A percentile compares a stretch with the other conserved stretches of the same genome.
phyloP scores from a whole-genome alignment of 2,797 vertebrate species.

The Phylloscopus collybita region DNA sequence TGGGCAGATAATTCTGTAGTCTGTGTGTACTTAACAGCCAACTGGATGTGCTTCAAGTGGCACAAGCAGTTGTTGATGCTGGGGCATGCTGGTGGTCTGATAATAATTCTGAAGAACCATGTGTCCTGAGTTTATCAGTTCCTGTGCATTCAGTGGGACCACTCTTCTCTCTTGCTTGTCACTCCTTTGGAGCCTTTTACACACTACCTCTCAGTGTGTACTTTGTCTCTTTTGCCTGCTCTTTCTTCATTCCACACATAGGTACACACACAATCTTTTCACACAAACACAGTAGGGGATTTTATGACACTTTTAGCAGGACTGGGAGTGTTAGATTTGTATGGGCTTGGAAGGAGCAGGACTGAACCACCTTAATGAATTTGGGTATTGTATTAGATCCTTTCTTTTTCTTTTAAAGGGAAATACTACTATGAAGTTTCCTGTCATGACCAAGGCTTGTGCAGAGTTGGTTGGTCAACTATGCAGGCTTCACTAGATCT shows the following conservation, averaged over 20 bases:
- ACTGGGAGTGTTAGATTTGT: not conserved
- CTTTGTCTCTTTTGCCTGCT: not conserved
- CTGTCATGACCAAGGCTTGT: slow-evolving; percentile 95
- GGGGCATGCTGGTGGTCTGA: not conserved
- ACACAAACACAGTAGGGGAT: not conserved
- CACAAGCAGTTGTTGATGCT: not conserved
- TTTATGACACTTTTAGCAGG: not conserved
- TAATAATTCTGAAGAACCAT: not conserved
- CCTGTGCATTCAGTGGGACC: not conserved
- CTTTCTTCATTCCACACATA: not conserved
- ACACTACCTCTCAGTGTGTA: not conserved
- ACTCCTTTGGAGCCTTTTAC: not conserved
- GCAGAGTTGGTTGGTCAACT: slow-evolving; percentile 94
- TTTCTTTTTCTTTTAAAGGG: slow-evolving; percentile 73
- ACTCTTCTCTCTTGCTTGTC: not conserved
- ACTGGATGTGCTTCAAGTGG: not conserved
- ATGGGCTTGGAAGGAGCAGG: not conserved
- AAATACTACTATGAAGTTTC: slow-evolving; percentile 93
- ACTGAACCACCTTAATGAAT: not conserved
- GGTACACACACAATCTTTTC: not conserved
- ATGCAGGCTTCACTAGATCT: slow-evolving; percentile 92
- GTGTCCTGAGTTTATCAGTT: not conserved
- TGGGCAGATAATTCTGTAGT: not conserved
- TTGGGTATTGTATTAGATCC: not conserved
- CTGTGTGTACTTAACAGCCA: fast-evolving